Evolutionary conservation across 1,140 invertebrate species (phyloP), one percentile per base, ranked within the genome.

Genomic region (Steinernema khuongi): DNA sequence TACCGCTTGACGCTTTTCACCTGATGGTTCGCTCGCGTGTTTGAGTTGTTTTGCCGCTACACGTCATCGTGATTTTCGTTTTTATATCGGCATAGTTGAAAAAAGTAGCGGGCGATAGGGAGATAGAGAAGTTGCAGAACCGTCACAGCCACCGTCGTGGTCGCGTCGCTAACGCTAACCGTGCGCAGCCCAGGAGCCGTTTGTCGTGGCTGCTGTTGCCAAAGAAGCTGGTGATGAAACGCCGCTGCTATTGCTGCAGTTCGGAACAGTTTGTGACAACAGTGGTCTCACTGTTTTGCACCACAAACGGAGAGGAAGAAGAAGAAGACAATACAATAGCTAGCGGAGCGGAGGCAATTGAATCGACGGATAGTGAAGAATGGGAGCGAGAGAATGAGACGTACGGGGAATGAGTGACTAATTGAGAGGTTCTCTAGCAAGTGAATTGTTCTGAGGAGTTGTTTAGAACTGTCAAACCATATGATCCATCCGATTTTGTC

Each of bases 41-140:
- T 60, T 22, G 50, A 60, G 50, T 60, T 60, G 50, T 60, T 60
- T 60, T 60, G 14, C 50, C 50, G 50, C 50, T 22, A 22, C 50
- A 22, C 50, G 50, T 60, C 50, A 60, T 60, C 14, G 26, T 60
- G 14, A n/a, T 60, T 22, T 60, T 60, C 26, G 14, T 60, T 60
- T 60, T 11, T 60, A 60, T 60, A 60, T n/a, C 50, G 26, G 50
- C 50, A 22, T 4, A 17, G 50, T 17, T 17, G 50, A 14, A 22
- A 60, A 60, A 26, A 60, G 26, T n/a, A n/a, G n/a, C n/a, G 36
- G 36, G n/a, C 7, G 36, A 41, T 11, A n/a, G n/a, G n/a, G 36
- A 41, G 50, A 26, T 4, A 22, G 26, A n/a, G 50, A 60, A 14
- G 50, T 60, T 60, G 26, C 50, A 60, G 50, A 60, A 60, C 50